A percentile compares a stretch with the other conserved stretches of the same genome.
These are phyloP conservation scores for Nemotelus nigrinus DNA, from an alignment of 2,888 invertebrate species.

Conservation along the genomic window DNA sequence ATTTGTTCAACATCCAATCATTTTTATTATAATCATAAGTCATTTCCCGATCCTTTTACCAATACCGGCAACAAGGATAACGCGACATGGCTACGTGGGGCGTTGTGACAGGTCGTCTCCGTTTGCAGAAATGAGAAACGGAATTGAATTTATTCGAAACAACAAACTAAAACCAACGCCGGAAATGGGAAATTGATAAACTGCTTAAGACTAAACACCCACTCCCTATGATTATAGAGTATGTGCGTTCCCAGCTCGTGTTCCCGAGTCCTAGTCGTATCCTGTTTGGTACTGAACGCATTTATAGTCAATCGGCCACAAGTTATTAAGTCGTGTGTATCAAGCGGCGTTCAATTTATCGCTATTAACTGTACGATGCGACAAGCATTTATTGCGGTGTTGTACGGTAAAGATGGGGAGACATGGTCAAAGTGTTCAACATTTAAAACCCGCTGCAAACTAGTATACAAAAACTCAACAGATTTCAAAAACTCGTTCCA, in stretches of 20 bases:
- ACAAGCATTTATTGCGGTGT: constrained; percentile 33
- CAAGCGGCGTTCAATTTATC: constrained; percentile 64
- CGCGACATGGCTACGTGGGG: constrained; percentile 14
- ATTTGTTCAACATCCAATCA: constrained; percentile 39
- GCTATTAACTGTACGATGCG: constrained; percentile 63
- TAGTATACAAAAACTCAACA: too few species aligned
- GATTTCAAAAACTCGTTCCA: too few species aligned
- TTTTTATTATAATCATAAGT: constrained; percentile 41
- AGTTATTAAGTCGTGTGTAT: constrained; percentile 62
- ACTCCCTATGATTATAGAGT: background rate
- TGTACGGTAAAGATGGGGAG: constrained; percentile 4
- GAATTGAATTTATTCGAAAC: constrained; percentile 45
- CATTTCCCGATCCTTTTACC: constrained; percentile 16
- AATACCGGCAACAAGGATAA: background rate
- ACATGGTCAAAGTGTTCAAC: background rate
- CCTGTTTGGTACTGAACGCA: constrained; percentile 15
- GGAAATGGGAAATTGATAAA: constrained; percentile 48
- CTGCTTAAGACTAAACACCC: constrained; percentile 44
- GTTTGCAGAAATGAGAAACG: constrained; percentile 4
- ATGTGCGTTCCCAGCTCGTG: background rate
- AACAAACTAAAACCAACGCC: constrained; percentile 37
- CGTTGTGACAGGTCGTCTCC: background rate
- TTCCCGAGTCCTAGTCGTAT: background rate
- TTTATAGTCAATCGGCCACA: constrained; percentile 45
- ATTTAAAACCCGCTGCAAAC: background rate